Evolutionary conservation across 1,140 invertebrate genomes (phyloP), one percentile per base, ranked within the genome.

Genomic region (Drosophila ananassae): DNA sequence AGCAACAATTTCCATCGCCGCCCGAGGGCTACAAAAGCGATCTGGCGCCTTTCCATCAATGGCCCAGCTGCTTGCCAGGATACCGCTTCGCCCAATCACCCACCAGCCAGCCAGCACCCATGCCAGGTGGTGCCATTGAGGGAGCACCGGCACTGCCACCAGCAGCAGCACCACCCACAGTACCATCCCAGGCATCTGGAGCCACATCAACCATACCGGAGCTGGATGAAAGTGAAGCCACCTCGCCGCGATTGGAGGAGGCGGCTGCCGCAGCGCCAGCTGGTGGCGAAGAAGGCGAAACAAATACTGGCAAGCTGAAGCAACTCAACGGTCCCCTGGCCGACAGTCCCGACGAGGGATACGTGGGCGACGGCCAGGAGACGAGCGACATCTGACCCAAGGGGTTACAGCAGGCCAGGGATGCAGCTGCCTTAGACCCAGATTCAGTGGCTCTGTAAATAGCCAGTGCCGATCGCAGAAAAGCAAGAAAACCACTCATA

Each of bases 341-440:
- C 2, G 96, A 97, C 77, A 97, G 96, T 90, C 96, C 96, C 4
- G 96, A 97, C 90, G 96, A 97, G 90, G 96, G 96, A 1, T 97
- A 97, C 90, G 96, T 96, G 46, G 96, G 96, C 25, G 96, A 97
- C 84, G 94, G 91, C 4, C 91, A 92, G 47, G 93, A 93, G 90
- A 90, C 87, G 53, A 93, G 93, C 78, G 94, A 94, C 76, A 94
- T 94, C 91, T 94, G 94, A 94, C 64, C 64, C 55, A 47, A 47
- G n/a, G 55, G 58, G 37, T 50, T 68, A 39, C 56, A 58, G 60
- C 30, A 57, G 61, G 47, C 58, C 30, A 32, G 59, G 56, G 60
- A 66, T 30, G 72, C 71, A 41, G 76, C 76, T 79, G 76, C 73
- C 77, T 79, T 89, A 73, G 91, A 92, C 62, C 44, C 44, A 21